Base-by-base conservation (phyloP, 2,113 vertebrate species). In the Oreotrochilus melanogaster region DNA sequence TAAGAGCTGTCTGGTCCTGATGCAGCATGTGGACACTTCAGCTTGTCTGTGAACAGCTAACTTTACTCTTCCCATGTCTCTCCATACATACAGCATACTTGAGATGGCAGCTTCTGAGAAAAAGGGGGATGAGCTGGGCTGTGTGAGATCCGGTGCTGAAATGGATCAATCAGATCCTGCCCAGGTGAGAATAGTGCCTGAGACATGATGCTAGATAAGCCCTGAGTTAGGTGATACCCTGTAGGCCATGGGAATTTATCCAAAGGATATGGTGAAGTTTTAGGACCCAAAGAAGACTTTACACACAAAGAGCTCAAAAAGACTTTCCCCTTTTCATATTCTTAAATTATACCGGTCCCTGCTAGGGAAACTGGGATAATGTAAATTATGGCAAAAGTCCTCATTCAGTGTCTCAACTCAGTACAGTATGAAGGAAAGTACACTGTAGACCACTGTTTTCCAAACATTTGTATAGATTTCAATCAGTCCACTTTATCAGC, bases 21-120 rank as follows among this genome's bases (percentile, higher is more conserved):
- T 64, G n/a, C 18, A 67, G 5, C 33, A 27, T 2, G 0, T 1
- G 27, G 24, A 23, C 7, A 7, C 27, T 62, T 50, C 31, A 70
- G 11, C 27, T 70, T 28, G 30, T 21, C 23, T 39, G 31, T 25
- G 7, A 19, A 13, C 14, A 2, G 0, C 2, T 39, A 35, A 21
- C 33, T 54, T 22, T 31, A 28, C 11, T 71, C 10, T 48, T 31
- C 13, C 7, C 7, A 0, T 27, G 39, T 37, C 4, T 21, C 51
- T 60, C 22, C 4, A 6, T 5, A 21, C 2, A 6, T 10, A 33
- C 30, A 56, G 9, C 35, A 45, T 6, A 1, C n/a, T 72, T 16
- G 12, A 78, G 18, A 57, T 3, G 4, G 6, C 24, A 47, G 0
- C 35, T 61, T 65, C 56, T 66, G 39, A 66, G 56, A 18, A 43